These are phyloP conservation scores for Caenorhabditis afra DNA, from an alignment of 2,888 invertebrate species.

Conservation along the genomic window DNA sequence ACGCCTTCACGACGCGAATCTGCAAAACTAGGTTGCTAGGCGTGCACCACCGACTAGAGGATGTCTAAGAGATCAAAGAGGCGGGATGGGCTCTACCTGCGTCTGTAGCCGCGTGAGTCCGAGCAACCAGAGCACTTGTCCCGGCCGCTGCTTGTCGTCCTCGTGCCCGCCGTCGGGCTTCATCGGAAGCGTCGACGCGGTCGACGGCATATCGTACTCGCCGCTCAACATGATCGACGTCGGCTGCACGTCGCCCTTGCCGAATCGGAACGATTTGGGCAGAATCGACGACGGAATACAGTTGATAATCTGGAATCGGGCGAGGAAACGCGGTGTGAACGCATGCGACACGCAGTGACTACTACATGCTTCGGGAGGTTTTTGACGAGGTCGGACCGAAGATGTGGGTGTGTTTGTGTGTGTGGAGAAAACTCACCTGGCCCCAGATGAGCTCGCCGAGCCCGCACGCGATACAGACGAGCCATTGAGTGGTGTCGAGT, in stretches of 20 bases:
- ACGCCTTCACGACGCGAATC: constrained; percentile 80
- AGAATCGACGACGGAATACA: constrained; percentile 76
- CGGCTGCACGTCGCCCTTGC: constrained; percentile 78
- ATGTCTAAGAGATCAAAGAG: too few species aligned
- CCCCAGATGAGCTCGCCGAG: constrained; percentile 97
- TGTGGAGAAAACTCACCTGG: constrained; percentile 84
- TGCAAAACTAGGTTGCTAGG: constrained; percentile 62
- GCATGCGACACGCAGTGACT: background rate
- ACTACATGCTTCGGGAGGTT: background rate
- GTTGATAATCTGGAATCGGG: constrained; percentile 72
- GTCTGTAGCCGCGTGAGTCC: constrained; percentile 79
- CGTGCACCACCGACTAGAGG: too few species aligned
- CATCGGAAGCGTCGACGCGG: constrained; percentile 53
- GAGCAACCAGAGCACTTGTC: constrained; percentile 79
- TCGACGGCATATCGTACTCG: constrained; percentile 68
- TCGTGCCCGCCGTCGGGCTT: constrained; percentile 26
- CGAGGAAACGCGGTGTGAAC: background rate
- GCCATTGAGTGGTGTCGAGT: constrained; percentile 65
- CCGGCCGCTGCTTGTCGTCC: constrained; percentile 69
- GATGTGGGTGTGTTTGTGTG: too few species aligned
- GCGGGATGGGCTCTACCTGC: constrained; percentile 74
- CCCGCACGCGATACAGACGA: constrained; percentile 66
- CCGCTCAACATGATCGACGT: constrained; percentile 78
- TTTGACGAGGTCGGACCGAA: background rate
- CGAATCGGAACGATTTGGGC: constrained; percentile 78